A percentile compares a stretch with the other conserved stretches of the same genome.
Evolutionary conservation across 2,888 invertebrate genomes (phyloP).

Genomic region (Schizaphis graminum): DNA sequence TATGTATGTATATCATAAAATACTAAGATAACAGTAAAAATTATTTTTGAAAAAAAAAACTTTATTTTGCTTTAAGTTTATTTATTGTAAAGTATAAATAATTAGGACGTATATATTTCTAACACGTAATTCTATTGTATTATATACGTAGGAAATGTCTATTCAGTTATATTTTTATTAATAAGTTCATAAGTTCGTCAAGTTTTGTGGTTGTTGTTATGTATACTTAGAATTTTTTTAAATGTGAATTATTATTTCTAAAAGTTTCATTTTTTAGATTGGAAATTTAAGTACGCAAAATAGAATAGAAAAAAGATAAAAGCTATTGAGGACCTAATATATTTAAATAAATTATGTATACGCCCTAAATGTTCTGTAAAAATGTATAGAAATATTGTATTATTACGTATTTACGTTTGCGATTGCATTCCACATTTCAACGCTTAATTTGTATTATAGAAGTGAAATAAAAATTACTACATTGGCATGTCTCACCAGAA

Average conservation of each 20-base stretch:
- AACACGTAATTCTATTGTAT: constrained; percentile 45
- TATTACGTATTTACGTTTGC: not conserved
- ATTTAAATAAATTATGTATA: not conserved
- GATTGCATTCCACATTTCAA: not conserved
- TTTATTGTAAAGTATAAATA: constrained; percentile 15
- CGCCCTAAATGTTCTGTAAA: not conserved
- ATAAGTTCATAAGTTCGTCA: constrained; percentile 11
- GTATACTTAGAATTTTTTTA: not conserved
- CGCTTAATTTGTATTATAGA: not conserved
- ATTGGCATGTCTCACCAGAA: not conserved
- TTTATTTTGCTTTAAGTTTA: constrained; percentile 30
- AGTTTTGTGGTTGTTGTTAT: not conserved
- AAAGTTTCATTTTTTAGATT: not conserved
- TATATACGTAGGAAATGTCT: constrained; percentile 15
- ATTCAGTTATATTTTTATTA: constrained; percentile 38
- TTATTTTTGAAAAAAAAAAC: constrained; percentile 29
- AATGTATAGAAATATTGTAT: not conserved
- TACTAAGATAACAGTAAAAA: constrained; percentile 1
- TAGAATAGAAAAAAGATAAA: not conserved
- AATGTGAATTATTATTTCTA: not conserved
- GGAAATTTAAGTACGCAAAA: not conserved
- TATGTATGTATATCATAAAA: not conserved
- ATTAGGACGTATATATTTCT: constrained; percentile 35
- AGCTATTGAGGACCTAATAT: not conserved
- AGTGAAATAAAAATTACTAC: not conserved